A percentile compares a stretch with the other conserved stretches of the same genome.
These are phyloP conservation scores for Takifugu rubripes DNA, from an alignment of 2,797 vertebrate species.

Conservation along the genomic window DNA sequence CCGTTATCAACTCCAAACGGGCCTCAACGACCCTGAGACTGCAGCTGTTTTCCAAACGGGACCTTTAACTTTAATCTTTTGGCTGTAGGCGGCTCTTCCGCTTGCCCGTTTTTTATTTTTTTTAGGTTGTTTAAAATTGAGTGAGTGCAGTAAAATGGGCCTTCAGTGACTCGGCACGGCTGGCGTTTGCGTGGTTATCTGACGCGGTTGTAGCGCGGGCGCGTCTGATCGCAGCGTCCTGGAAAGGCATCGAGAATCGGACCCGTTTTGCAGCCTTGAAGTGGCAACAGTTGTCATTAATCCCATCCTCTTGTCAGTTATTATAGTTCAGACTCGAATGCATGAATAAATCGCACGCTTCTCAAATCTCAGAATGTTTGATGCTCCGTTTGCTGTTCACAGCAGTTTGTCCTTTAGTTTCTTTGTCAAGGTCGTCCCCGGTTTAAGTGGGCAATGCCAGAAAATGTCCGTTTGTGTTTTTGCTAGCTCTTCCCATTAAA, in stretches of 20 bases:
- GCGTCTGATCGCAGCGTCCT: constrained; percentile 10
- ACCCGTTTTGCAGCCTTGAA: constrained; percentile 38
- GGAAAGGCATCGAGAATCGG: constrained; percentile 33
- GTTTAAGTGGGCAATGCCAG: neutral
- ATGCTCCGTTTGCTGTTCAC: constrained; percentile 13
- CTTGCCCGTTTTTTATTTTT: no score
- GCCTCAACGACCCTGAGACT: no score
- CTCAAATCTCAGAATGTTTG: constrained; percentile 41
- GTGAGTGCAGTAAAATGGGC: no score
- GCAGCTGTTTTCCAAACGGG: no score
- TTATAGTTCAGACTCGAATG: constrained; percentile 52
- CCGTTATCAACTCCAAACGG: no score
- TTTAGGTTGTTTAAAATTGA: no score
- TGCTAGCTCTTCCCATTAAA: constrained; percentile 10
- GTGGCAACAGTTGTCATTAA: constrained; percentile 55
- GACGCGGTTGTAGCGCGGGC: no score
- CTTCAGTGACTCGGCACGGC: neutral
- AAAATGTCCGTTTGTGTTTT: constrained; percentile 1
- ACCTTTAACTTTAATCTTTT: no score
- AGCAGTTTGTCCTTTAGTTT: constrained; percentile 33
- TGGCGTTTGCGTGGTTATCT: constrained; percentile 10
- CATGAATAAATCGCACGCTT: constrained; percentile 45
- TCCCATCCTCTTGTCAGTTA: constrained; percentile 48
- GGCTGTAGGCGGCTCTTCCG: no score
- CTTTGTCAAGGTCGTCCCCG: constrained; percentile 46